Evolutionary conservation across 2,113 vertebrate species (phyloP).

Genomic region (Zootoca vivipara): DNA sequence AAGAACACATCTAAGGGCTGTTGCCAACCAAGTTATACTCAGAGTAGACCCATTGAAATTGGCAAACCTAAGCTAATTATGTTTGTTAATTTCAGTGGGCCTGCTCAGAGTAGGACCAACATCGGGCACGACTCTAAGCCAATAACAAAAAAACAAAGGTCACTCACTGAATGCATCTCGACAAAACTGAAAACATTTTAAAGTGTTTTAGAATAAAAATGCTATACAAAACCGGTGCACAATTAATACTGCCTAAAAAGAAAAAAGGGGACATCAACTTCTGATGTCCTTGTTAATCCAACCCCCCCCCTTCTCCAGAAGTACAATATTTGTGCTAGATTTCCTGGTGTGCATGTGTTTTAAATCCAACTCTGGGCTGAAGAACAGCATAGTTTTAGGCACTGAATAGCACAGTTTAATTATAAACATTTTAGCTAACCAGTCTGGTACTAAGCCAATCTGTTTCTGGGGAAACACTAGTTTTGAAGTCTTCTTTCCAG

Average conservation of each 20-base stretch:
- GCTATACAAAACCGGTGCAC: neutral
- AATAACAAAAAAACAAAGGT: no score
- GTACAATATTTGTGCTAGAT: constrained; percentile 35
- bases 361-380: constrained; percentile 35
- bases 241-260: neutral
- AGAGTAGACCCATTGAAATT: no score
- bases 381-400: constrained; percentile 47
- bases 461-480: constrained; percentile 75
- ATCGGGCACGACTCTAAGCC: no score
- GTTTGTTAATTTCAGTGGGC: no score
- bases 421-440: constrained; percentile 72
- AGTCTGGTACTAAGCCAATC: constrained; percentile 74
- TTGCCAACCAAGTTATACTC: no score
- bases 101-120: no score
- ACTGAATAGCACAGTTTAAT: constrained; percentile 68
- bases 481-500: constrained; percentile 80
- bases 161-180: neutral
- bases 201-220: neutral
- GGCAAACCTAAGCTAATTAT: no score
- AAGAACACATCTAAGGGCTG: neutral
- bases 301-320: constrained; percentile 30
- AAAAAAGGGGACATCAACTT: neutral
- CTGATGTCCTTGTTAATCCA: constrained; percentile 20
- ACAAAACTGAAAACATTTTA: neutral
- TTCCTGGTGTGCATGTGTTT: constrained; percentile 22